Evolutionary conservation across 2,113 vertebrate species (phyloP), one percentile per base, ranked within the genome.

Genomic region (Candoia aspera): DNA sequence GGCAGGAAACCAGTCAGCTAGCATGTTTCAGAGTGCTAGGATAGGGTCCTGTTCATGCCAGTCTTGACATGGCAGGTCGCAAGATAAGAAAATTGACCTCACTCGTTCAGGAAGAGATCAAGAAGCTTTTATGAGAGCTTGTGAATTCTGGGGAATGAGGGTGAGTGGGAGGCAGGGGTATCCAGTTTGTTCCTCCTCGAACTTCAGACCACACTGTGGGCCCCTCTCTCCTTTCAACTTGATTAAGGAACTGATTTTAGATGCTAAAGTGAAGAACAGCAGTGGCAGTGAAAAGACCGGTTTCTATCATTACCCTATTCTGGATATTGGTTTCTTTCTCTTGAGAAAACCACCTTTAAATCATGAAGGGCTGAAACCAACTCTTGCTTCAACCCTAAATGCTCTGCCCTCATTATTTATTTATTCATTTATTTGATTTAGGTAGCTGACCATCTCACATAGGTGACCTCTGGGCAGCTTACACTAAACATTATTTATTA

Each of bases 31-130:
- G 37, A 42, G 33, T 79, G 73, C 73, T 42, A 79, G 73, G 33
- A 79, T 17, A 42, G 73, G 73, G 19, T 21, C 73, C 73, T 42
- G 33, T 9, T 79, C 17, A 79, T 42, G 68, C 2, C 17, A 79
- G 6, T 21, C n/a, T 37, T 73, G n/a, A 73, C 15, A 33, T 73
- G 68, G 49, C 49, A 49, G 49, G 49, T 49, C 49, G 3, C 49
- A 49, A 2, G 49, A 5, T 2, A 53, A 29, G 87, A 57, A 59
- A 49, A 17, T n/a, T 2, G 79, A 37, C 21, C n/a, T 33, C 1
- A 8, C 17, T 33, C 42, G 1, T 54, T 6, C 15, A 0, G 2
- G 60, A 13, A 0, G 5, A n/a, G 53, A 24, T 33, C 24, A 86
- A 19, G 49, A 57, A 49, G 68, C n/a, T 54, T 87, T 83, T 85